Percentiles rank a stretch among this genome's conserved stretches.
Evolutionary conservation across 2,113 vertebrate genomes (phyloP).

Genomic region (Capra hircus): DNA sequence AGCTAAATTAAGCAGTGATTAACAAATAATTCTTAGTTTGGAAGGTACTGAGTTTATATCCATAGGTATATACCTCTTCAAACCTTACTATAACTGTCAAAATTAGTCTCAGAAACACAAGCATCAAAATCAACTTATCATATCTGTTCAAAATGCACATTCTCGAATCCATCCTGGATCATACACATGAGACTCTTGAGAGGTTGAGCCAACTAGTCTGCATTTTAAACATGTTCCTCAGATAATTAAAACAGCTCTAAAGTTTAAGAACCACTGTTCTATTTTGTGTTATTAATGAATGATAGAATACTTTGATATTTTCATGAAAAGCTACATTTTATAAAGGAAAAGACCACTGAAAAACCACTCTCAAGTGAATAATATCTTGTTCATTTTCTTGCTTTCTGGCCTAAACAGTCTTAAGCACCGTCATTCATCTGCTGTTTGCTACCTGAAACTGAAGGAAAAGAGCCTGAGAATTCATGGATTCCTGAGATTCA

Average conservation of each 20-base stretch:
- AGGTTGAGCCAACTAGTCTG: background rate
- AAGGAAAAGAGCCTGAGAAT: background rate
- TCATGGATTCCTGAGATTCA: background rate
- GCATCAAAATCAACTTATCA: background rate
- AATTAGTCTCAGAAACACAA: background rate
- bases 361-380: background rate
- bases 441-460: background rate
- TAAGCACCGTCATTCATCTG: background rate
- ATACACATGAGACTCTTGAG: background rate
- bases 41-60: background rate
- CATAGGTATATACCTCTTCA: background rate
- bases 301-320: background rate
- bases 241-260: background rate
- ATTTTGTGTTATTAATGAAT: background rate
- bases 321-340: conserved; percentile 15
- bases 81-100: background rate
- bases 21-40: background rate
- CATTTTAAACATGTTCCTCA: background rate
- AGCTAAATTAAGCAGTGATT: background rate
- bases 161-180: background rate
- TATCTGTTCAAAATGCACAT: background rate
- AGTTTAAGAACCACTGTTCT: background rate
- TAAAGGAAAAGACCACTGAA: background rate
- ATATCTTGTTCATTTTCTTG: background rate
- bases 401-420: background rate